phyloP scores from a whole-genome alignment of 92 coral and sea anemone genomes.

The Umimayanthus kanabou region DNA sequence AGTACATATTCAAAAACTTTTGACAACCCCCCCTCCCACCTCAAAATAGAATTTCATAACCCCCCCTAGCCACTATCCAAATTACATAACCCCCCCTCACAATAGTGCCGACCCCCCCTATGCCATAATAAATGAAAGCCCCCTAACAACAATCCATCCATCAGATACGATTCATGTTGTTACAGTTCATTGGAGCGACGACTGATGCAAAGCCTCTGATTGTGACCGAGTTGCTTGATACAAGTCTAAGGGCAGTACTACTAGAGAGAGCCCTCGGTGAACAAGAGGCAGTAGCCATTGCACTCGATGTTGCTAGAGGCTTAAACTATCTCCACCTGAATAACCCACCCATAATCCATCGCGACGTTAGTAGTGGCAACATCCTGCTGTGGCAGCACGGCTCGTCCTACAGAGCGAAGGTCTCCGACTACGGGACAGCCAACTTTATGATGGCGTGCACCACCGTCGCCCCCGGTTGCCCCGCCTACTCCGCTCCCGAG shows the following conservation, averaged over 20 bases:
- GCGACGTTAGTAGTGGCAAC: too few relatives aligned
- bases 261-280: conserved; percentile 66
- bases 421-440: conserved; percentile 93
- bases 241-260: conserved; percentile 71
- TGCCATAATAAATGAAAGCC: too few relatives aligned
- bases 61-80: too few relatives aligned
- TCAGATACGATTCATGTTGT: neutral
- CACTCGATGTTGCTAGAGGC: conserved; percentile 76
- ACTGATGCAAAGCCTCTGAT: conserved; percentile 71
- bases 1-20: too few relatives aligned
- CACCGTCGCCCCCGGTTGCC: conserved; percentile 85
- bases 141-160: too few relatives aligned
- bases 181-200: conserved; percentile 86
- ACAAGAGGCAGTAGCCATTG: conserved; percentile 63
- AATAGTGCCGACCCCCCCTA: too few relatives aligned
- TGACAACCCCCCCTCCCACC: too few relatives aligned
- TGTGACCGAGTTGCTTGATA: conserved; percentile 86
- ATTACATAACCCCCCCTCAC: too few relatives aligned
- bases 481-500: conserved; percentile 92
- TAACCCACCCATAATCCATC: too few relatives aligned
- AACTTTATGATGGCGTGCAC: conserved; percentile 89
- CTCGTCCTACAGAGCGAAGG: conserved; percentile 79
- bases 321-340: too few relatives aligned
- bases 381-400: conserved; percentile 90
- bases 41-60: too few relatives aligned